Percentiles rank a stretch among this genome's conserved stretches.
phyloP scores from a whole-genome alignment of 2,888 invertebrate genomes.

The Meiosimyza decipiens region DNA sequence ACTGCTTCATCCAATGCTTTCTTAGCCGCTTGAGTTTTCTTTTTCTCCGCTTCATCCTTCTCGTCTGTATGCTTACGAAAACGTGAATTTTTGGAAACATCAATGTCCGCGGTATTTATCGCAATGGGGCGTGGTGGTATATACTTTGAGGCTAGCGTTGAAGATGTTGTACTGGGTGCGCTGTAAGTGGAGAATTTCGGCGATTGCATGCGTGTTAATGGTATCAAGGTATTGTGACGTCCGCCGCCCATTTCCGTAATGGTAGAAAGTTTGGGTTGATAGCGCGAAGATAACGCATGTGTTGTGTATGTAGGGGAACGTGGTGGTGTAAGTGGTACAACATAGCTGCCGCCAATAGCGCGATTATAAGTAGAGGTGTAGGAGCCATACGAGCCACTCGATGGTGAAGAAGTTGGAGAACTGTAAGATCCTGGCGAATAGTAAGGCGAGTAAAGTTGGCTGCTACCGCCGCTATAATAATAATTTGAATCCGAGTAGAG shows the following conservation, averaged over 20 bases:
- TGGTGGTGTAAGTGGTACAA: constrained; percentile 58
- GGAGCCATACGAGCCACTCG: constrained; percentile 68
- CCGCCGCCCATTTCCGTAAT: constrained; percentile 71
- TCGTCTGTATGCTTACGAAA: constrained; percentile 62
- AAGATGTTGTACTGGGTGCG: constrained; percentile 53
- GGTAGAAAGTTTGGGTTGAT: constrained; percentile 79
- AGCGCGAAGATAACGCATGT: constrained; percentile 67
- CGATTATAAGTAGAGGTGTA: constrained; percentile 72
- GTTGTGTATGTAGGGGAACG: constrained; percentile 54
- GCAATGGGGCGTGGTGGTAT: constrained; percentile 74
- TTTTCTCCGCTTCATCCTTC: constrained; percentile 34
- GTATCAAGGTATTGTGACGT: constrained; percentile 60
- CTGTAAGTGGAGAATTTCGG: constrained; percentile 69
- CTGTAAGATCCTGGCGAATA: constrained; percentile 65
- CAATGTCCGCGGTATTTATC: constrained; percentile 87
- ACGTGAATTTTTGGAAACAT: constrained; percentile 74
- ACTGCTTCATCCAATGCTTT: constrained; percentile 21
- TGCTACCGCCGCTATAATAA: constrained; percentile 67
- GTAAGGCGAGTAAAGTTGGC: constrained; percentile 68
- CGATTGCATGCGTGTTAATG: constrained; percentile 68
- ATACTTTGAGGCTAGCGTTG: constrained; percentile 65
- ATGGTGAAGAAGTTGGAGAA: constrained; percentile 67
- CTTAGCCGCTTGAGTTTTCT: constrained; percentile 11
- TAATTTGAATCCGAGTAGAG: constrained; percentile 76
- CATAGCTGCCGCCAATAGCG: constrained; percentile 57